A percentile compares a stretch with the other conserved stretches of the same genome.
These are phyloP conservation scores for Drosophila nikananu DNA, from an alignment of 1,140 invertebrate species.

Conservation along the genomic window DNA sequence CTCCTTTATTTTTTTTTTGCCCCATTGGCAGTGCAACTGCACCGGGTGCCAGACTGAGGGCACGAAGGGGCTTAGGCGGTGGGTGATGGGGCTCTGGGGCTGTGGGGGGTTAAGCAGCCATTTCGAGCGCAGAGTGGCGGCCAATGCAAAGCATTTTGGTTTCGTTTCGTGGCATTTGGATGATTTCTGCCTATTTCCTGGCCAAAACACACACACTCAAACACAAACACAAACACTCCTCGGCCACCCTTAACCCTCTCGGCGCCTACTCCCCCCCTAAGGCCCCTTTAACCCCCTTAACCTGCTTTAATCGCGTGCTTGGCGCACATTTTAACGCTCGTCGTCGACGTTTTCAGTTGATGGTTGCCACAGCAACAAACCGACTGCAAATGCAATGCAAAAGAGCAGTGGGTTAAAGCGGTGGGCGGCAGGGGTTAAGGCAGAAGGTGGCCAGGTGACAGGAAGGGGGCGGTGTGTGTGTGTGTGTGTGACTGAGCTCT, in stretches of 20 bases:
- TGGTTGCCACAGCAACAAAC: slow-evolving; percentile 70
- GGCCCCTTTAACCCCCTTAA: not conserved
- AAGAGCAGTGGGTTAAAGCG: slow-evolving; percentile 17
- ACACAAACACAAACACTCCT: not conserved
- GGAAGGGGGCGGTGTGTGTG: slow-evolving; percentile 15
- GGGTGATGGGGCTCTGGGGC: slow-evolving; percentile 4
- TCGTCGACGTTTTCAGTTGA: slow-evolving; percentile 44
- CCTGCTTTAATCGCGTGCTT: slow-evolving; percentile 72
- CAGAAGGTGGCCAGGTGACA: not conserved
- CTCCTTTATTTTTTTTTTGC: not conserved
- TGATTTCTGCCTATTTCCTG: slow-evolving; percentile 79
- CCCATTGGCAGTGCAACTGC: slow-evolving; percentile 42
- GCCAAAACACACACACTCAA: slow-evolving; percentile 23
- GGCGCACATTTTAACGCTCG: slow-evolving; percentile 76
- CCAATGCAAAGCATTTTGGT: slow-evolving; percentile 54
- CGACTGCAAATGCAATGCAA: slow-evolving; percentile 38
- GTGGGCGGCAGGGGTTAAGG: not conserved
- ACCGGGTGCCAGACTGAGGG: slow-evolving; percentile 17
- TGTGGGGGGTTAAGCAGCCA: not conserved
- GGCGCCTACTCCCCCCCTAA: not conserved
- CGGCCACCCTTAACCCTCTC: not conserved
- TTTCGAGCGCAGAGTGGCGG: not conserved
- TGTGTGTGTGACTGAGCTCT: slow-evolving; percentile 22
- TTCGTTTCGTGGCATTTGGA: slow-evolving; percentile 76
- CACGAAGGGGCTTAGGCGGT: not conserved